These are phyloP conservation scores for Apteryx owenii DNA, from an alignment of 2,113 vertebrate genomes.

Conservation along the genomic window DNA sequence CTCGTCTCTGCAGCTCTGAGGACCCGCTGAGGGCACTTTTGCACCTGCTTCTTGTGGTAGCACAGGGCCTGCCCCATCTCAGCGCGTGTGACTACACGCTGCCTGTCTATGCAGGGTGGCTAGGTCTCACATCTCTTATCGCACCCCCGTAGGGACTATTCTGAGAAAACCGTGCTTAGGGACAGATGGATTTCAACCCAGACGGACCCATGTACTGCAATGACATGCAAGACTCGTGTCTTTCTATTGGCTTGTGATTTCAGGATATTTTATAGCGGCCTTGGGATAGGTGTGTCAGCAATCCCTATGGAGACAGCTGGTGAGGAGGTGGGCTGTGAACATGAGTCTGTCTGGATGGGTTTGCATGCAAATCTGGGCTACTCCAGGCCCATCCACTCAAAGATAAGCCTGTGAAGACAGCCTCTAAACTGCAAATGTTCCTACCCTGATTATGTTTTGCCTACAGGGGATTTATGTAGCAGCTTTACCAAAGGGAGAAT, in stretches of 20 bases:
- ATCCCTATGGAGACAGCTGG: not conserved
- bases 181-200: not conserved
- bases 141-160: not conserved
- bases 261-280: not conserved
- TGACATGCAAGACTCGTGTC: not conserved
- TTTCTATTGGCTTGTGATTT: not conserved
- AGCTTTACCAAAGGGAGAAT: not conserved
- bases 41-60: too few species aligned
- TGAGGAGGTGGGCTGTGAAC: not conserved
- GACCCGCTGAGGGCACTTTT: not conserved
- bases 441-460: rapidly evolving
- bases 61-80: not conserved
- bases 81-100: rapidly evolving
- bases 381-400: not conserved
- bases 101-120: rapidly evolving
- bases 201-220: not conserved
- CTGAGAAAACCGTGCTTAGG: not conserved
- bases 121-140: not conserved
- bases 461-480: not conserved
- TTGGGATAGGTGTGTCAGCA: not conserved
- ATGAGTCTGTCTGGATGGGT: not conserved
- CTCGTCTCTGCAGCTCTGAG: not conserved
- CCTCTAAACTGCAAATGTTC: not conserved
- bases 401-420: not conserved
- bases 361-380: not conserved